Base-by-base conservation (phyloP, 2,888 invertebrate species). In the Pyralis farinalis region DNA sequence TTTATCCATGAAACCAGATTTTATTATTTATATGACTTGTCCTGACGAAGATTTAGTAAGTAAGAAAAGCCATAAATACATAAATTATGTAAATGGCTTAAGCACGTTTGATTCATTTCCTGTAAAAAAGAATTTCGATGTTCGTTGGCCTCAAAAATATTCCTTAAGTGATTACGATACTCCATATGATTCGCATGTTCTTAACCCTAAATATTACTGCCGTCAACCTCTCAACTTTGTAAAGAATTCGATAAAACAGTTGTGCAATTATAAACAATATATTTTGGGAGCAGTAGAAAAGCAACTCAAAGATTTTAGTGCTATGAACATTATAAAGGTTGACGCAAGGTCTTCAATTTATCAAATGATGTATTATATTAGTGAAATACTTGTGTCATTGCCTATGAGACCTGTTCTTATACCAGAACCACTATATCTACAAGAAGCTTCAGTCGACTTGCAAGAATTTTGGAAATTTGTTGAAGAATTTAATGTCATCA, bases 1-100 rank as follows among this genome's bases (percentile, higher is more conserved):
- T 40, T 70, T 83, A 50, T 47, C 63, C 16, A 46, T 81, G 41
- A 72, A 73, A 46, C 88, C 91, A n/a, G 71, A 83, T 51, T 58
- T 92, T 30, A 79, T 93, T 12, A 85, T 93, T 51, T 90, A 92
- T 55, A 59, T 92, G 0, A 82, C 84, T 29, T 91, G 91, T 47
- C 80, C 90, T 12, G 89, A 91, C 47, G 64, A 63, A 37, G 92
- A 92, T 57, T 75, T 90, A n/a, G 54, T 90, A 12, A 71, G 71
- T 9, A 89, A 79, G 61, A 78, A 69, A 54, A 49, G 39, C 34
- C 65, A 69, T 34, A 80, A 71, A 51, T 84, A 63, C 53, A 51
- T 72, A 11, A 76, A 84, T 58, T 85, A 80, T 49, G 56, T 47
- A 34, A 77, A 42, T 37, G 55, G 54, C 34, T 46, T 53, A 20